Percentiles rank a stretch among this genome's conserved stretches.
These are phyloP conservation scores for Syngnathus scovelli DNA, from an alignment of 2,113 vertebrate species.

Conservation along the genomic window DNA sequence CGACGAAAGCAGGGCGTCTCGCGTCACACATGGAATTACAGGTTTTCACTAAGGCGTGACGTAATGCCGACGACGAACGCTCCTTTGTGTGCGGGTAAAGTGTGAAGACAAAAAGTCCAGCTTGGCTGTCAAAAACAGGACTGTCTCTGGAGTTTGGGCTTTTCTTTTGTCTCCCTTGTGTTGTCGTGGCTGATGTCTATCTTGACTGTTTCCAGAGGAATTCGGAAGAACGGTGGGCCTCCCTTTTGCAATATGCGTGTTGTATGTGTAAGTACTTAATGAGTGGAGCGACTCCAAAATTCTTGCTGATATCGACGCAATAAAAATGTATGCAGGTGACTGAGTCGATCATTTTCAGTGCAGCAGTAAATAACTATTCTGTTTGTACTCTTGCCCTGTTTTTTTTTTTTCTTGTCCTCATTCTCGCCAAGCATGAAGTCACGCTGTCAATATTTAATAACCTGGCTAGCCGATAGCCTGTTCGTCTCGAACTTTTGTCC, in stretches of 20 bases:
- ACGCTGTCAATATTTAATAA: conserved; percentile 53
- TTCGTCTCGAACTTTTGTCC: conserved; percentile 41
- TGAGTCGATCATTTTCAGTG: not conserved
- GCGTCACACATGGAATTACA: not conserved
- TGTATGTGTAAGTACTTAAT: not conserved
- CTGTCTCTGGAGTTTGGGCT: not conserved
- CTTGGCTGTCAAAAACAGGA: not conserved
- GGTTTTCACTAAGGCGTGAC: not conserved
- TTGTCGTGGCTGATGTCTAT: not conserved
- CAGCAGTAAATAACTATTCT: not conserved
- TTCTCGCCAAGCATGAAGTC: conserved; percentile 50
- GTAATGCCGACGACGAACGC: not conserved
- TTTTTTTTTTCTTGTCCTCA: not conserved
- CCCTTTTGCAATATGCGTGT: not conserved
- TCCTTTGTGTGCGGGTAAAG: not conserved
- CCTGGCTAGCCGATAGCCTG: conserved; percentile 30
- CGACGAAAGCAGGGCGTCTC: not conserved
- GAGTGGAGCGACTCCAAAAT: not conserved
- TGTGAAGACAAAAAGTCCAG: not conserved
- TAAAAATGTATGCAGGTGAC: not conserved
- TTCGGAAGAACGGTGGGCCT: not conserved
- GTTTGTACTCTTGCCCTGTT: not conserved
- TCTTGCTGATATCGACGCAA: not conserved
- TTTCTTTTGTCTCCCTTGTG: not conserved
- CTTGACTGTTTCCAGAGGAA: not conserved